A percentile compares a stretch with the other conserved stretches of the same genome.
Conservation (phyloP, 2,888 invertebrate species). For the Aphrophora alni region DNA sequence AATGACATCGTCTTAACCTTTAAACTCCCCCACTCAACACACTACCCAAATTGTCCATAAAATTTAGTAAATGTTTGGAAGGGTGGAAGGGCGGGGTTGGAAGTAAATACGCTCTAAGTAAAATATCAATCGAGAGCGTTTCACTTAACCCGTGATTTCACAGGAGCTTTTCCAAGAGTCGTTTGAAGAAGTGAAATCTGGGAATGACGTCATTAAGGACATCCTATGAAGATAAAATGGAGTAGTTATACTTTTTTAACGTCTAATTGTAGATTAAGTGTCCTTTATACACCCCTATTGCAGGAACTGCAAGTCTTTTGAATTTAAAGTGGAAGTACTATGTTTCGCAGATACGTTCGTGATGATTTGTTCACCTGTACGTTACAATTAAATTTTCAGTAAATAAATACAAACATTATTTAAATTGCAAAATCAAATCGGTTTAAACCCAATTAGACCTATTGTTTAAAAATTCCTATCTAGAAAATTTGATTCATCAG, state of each 20-base stretch:
- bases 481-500: too few relatives aligned
- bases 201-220: background rate
- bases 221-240: background rate
- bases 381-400: too few relatives aligned
- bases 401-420: too few relatives aligned
- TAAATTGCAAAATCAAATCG: too few relatives aligned
- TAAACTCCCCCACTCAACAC: conserved; percentile 14
- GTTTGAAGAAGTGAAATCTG: background rate
- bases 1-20: conserved; percentile 42
- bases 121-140: background rate
- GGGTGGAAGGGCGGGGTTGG: conserved; percentile 12
- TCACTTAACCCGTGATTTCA: background rate
- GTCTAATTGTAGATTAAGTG: background rate
- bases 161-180: background rate
- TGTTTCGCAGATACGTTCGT: too few relatives aligned
- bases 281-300: background rate
- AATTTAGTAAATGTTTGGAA: conserved; percentile 32
- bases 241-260: background rate
- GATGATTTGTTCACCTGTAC: too few relatives aligned
- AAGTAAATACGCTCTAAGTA: conserved; percentile 25
- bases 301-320: background rate
- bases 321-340: too few relatives aligned
- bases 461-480: too few relatives aligned
- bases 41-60: conserved; percentile 36
- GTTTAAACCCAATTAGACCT: too few relatives aligned